Evolutionary conservation across 2,797 vertebrate genomes (phyloP).

Genomic region (Melanotaenia trifasciata): DNA sequence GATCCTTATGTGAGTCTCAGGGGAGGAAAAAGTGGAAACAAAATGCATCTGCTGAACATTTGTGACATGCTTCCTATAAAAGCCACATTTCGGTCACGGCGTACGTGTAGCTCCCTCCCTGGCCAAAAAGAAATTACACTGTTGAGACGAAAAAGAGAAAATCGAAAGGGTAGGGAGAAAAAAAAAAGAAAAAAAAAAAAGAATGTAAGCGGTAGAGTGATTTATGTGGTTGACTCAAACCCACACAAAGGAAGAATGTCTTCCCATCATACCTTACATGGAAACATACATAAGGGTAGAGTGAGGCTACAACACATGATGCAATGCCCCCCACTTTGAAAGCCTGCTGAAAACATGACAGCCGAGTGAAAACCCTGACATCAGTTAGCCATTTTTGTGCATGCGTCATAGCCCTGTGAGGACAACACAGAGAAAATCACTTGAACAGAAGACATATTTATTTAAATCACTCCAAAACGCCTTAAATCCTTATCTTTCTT

Average conservation of each 20-base stretch:
- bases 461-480: slow-evolving; percentile 63
- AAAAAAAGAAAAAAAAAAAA: slow-evolving; percentile 13
- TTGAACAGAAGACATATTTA: slow-evolving; percentile 56
- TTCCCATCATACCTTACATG: slow-evolving; percentile 81
- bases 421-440: slow-evolving; percentile 54
- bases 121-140: slow-evolving; percentile 59
- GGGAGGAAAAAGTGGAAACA: slow-evolving; percentile 35
- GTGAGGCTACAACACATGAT: slow-evolving; percentile 63
- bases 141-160: slow-evolving; percentile 32
- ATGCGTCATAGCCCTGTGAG: slow-evolving; percentile 19
- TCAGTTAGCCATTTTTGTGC: slow-evolving; percentile 48
- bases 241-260: slow-evolving; percentile 58
- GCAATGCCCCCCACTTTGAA: slow-evolving; percentile 64
- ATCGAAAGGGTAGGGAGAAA: slow-evolving; percentile 12
- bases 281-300: slow-evolving; percentile 72
- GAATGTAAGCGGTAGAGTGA: slow-evolving; percentile 63
- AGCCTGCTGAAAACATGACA: slow-evolving; percentile 67
- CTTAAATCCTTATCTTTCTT: slow-evolving; percentile 68
- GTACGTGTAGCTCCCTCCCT: slow-evolving; percentile 40
- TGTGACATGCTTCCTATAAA: slow-evolving; percentile 66
- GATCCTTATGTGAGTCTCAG: slow-evolving; percentile 75
- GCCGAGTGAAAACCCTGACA: slow-evolving; percentile 54
- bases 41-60: slow-evolving; percentile 67
- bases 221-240: slow-evolving; percentile 74
- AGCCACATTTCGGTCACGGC: slow-evolving; percentile 33